phyloP scores from a whole-genome alignment of 2,888 invertebrate species.

The Pinctada fucata region DNA sequence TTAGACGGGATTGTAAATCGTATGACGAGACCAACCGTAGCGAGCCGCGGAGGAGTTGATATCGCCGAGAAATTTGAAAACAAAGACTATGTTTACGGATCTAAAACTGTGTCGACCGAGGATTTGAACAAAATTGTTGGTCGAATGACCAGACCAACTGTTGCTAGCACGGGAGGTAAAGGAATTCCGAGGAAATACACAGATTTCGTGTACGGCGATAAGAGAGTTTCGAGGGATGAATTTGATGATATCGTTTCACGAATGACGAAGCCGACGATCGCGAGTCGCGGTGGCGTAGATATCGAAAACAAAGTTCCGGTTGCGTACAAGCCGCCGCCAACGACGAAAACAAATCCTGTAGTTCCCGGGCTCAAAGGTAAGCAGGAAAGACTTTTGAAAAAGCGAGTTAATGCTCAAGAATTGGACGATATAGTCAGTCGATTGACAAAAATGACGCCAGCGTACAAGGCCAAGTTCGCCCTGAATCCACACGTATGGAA shows the following conservation, averaged over 20 bases:
- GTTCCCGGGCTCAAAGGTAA: conserved; percentile 62
- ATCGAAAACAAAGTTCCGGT: conserved; percentile 56
- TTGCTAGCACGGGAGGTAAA: conserved; percentile 64
- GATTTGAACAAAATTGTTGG: conserved; percentile 57
- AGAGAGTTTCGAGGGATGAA: conserved; percentile 53
- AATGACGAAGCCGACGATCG: conserved; percentile 60
- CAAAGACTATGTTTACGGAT: conserved; percentile 59
- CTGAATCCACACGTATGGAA: conserved; percentile 63
- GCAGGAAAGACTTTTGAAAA: conserved; percentile 53
- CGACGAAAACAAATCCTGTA: conserved; percentile 63
- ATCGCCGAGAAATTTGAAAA: conserved; percentile 59
- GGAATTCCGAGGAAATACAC: conserved; percentile 63
- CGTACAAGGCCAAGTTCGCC: conserved; percentile 64
- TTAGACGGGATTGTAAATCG: conserved; percentile 59
- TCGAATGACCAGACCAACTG: conserved; percentile 63
- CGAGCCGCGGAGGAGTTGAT: conserved; percentile 59
- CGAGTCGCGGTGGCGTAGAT: conserved; percentile 57
- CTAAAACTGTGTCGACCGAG: conserved; percentile 47
- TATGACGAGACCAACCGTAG: conserved; percentile 60
- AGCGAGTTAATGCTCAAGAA: conserved; percentile 51
- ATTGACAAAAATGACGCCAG: conserved; percentile 64
- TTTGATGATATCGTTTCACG: conserved; percentile 62
- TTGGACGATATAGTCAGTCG: conserved; percentile 63
- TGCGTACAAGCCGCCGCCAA: conserved; percentile 57
- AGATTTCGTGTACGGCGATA: conserved; percentile 60